Conservation (phyloP, 53 echinoderm and acorn worm species). For the Echinometra lucunter region DNA sequence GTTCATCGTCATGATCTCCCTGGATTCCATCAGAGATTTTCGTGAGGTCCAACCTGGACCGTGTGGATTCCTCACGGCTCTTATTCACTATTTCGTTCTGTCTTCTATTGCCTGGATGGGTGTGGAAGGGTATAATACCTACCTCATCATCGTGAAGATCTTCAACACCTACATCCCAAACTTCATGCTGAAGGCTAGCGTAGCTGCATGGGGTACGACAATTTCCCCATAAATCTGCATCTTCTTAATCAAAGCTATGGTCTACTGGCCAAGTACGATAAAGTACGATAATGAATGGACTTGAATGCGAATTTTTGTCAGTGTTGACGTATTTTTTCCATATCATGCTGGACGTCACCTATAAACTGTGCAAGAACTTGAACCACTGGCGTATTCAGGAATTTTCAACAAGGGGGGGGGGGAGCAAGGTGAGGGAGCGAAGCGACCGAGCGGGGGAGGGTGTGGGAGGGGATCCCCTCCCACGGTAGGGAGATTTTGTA, state of each 20-base stretch:
- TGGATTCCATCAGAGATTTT: constrained; percentile 65
- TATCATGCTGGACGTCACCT: no score
- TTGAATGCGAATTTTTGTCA: background rate
- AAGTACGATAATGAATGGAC: background rate
- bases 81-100: constrained; percentile 82
- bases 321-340: no score
- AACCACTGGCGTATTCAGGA: no score
- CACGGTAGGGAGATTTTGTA: no score
- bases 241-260: background rate
- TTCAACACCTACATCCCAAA: constrained; percentile 71
- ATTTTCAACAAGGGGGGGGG: no score
- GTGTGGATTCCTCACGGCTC: constrained; percentile 73
- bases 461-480: no score
- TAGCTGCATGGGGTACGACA: constrained; percentile 78
- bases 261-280: no score
- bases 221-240: background rate
- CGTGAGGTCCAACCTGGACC: constrained; percentile 43
- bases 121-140: constrained; percentile 79
- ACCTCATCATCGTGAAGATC: constrained; percentile 75
- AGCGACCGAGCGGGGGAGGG: no score
- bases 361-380: no score
- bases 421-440: no score
- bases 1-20: constrained; percentile 71
- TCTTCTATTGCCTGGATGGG: constrained; percentile 83
- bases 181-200: constrained; percentile 70